phyloP scores from a whole-genome alignment of 2,113 vertebrate species.

The Ammodytes dubius region DNA sequence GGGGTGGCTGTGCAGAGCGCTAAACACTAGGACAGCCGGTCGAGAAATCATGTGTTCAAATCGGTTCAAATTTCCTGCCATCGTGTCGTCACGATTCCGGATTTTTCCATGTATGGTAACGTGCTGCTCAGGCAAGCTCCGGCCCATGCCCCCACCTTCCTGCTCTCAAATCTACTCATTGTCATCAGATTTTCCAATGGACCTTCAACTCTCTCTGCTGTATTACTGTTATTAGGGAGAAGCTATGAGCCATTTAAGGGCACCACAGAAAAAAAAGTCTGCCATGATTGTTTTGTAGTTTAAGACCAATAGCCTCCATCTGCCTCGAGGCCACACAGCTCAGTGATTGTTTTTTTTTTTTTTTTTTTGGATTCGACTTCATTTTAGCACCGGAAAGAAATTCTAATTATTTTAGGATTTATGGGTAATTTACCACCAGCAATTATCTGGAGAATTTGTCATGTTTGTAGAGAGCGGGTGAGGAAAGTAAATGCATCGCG shows the following conservation, averaged over 20 bases:
- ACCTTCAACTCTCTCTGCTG: not conserved
- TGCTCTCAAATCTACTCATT: not conserved
- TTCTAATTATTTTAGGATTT: slow-evolving; percentile 35
- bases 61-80: no score
- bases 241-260: slow-evolving; percentile 11
- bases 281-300: slow-evolving; percentile 8
- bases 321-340: slow-evolving; percentile 18
- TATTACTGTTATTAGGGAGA: not conserved
- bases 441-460: slow-evolving; percentile 2
- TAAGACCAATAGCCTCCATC: slow-evolving; percentile 1
- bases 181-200: not conserved
- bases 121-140: no score
- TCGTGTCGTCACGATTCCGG: no score
- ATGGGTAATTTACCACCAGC: slow-evolving; percentile 30
- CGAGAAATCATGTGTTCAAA: no score
- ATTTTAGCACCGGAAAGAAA: slow-evolving; percentile 27
- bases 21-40: no score
- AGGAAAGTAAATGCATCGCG: slow-evolving; percentile 4
- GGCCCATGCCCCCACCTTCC: no score
- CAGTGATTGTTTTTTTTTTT: slow-evolving; percentile 1
- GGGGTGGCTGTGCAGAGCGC: no score
- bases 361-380: not conserved
- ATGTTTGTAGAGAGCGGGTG: not conserved
- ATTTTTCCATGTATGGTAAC: no score
- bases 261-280: not conserved